Evolutionary conservation across 1,140 invertebrate genomes (phyloP).

Genomic region (Ladona fulva): DNA sequence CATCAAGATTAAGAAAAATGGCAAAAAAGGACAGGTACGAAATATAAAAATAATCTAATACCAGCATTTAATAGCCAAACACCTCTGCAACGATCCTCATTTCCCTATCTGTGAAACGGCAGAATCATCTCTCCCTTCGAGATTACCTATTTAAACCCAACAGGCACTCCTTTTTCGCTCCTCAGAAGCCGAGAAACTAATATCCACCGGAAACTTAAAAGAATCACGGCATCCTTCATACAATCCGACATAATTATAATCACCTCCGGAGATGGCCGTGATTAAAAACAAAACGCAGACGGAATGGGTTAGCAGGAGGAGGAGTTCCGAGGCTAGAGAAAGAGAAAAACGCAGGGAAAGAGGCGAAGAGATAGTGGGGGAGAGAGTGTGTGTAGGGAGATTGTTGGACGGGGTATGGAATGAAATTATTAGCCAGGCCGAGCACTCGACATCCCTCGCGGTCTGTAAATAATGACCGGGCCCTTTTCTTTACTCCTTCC

Average conservation of each 20-base stretch:
- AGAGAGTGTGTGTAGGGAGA: background rate
- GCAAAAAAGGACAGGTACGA: no score
- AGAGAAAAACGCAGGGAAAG: background rate
- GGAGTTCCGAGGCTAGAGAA: background rate
- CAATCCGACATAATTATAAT: background rate
- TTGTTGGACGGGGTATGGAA: background rate
- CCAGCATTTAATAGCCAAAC: no score
- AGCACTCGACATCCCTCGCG: background rate
- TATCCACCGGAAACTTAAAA: background rate
- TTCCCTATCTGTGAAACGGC: no score
- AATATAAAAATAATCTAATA: no score
- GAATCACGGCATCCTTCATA: background rate
- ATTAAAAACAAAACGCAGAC: no score
- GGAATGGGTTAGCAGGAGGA: background rate
- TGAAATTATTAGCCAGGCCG: background rate
- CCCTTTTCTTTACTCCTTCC: background rate
- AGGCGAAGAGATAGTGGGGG: background rate
- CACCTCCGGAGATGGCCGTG: background rate
- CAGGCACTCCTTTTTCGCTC: no score
- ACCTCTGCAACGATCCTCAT: no score
- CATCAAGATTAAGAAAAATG: no score
- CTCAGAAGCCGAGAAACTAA: background rate
- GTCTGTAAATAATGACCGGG: conserved; percentile 4
- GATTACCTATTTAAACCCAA: no score
- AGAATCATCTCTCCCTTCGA: no score